These are phyloP conservation scores for Operophtera brumata DNA, from an alignment of 2,888 invertebrate species.

Conservation along the genomic window DNA sequence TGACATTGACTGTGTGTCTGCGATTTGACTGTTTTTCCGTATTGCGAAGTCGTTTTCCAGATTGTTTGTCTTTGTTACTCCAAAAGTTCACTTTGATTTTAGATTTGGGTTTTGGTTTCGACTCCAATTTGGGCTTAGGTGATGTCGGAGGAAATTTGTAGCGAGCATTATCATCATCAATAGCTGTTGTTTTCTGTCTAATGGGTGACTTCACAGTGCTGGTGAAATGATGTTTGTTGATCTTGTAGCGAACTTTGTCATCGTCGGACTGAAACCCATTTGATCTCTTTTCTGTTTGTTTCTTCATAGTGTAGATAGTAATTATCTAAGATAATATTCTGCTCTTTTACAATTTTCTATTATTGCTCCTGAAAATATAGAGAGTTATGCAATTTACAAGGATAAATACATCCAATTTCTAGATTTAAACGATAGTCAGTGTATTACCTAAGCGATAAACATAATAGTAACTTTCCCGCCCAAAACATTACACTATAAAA, in stretches of 20 bases:
- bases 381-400: not conserved
- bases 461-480: not conserved
- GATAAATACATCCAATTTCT: not conserved
- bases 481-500: too few relatives aligned
- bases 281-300: constrained; percentile 37
- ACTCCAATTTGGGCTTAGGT: constrained; percentile 49
- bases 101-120: constrained; percentile 61
- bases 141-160: constrained; percentile 64
- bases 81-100: constrained; percentile 76
- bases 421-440: not conserved
- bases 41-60: constrained; percentile 50
- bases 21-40: constrained; percentile 47
- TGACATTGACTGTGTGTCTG: constrained; percentile 58
- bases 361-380: constrained; percentile 2
- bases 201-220: constrained; percentile 42
- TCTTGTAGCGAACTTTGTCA: constrained; percentile 66
- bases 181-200: constrained; percentile 42
- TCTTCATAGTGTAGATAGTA: not conserved
- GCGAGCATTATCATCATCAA: constrained; percentile 59
- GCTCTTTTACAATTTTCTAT: not conserved
- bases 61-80: constrained; percentile 67
- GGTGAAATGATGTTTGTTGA: constrained; percentile 60
- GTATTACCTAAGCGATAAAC: not conserved
- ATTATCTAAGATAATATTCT: not conserved
- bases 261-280: constrained; percentile 70